These are phyloP conservation scores for Ctenosaura bakeri DNA, from an alignment of 2,797 vertebrate species.

Conservation along the genomic window DNA sequence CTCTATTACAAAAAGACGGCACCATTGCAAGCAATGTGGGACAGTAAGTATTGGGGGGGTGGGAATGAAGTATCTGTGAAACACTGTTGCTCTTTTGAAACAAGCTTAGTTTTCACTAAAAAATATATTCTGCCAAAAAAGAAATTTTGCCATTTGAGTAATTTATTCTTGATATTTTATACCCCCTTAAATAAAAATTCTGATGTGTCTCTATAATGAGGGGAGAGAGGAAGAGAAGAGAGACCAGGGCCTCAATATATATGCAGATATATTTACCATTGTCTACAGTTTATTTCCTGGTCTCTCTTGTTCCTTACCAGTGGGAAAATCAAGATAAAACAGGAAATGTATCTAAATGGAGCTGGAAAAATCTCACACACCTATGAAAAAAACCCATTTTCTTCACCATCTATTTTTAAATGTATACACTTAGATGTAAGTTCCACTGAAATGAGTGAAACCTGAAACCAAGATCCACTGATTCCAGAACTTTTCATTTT, in stretches of 20 bases:
- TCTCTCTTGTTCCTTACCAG: background rate
- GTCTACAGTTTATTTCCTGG: background rate
- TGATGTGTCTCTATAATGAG: background rate
- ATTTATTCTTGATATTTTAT: background rate
- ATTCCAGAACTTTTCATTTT: background rate
- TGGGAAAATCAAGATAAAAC: background rate
- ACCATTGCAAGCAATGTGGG: constrained; percentile 95
- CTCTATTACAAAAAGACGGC: constrained; percentile 93
- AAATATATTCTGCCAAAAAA: background rate
- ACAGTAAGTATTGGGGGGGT: constrained; percentile 83
- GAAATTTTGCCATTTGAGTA: background rate
- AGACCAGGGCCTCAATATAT: background rate
- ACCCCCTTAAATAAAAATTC: background rate
- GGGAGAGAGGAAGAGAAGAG: background rate
- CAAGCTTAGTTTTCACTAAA: background rate
- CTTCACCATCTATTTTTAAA: background rate
- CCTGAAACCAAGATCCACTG: background rate
- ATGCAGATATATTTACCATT: background rate
- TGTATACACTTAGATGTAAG: background rate
- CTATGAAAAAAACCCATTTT: background rate
- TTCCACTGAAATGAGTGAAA: background rate
- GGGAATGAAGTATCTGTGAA: background rate
- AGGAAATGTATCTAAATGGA: background rate
- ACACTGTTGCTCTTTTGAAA: background rate
- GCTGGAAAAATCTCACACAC: background rate